Evolutionary conservation across 2,888 invertebrate genomes (phyloP).

Genomic region (Thecophora atra): DNA sequence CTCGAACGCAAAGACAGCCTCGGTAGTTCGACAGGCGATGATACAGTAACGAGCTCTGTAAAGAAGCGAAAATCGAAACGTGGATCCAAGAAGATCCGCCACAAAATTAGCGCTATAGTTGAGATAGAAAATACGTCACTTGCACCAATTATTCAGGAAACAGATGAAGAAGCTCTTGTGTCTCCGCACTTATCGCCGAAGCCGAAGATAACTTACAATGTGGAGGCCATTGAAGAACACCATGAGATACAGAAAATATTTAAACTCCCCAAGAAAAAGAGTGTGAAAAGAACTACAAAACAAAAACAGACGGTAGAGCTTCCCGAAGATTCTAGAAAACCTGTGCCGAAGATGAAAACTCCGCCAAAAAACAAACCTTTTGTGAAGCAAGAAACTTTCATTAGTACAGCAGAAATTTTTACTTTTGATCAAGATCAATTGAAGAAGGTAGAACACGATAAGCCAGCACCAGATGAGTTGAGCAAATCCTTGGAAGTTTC

Average conservation of each 20-base stretch:
- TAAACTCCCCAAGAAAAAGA: slow-evolving; percentile 63
- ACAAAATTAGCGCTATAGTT: slow-evolving; percentile 63
- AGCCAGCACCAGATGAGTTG: background rate
- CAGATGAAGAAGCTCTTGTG: slow-evolving; percentile 41
- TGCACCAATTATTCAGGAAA: slow-evolving; percentile 43
- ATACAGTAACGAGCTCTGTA: slow-evolving; percentile 42
- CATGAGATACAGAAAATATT: slow-evolving; percentile 60
- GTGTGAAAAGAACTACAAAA: slow-evolving; percentile 43
- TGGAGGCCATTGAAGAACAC: slow-evolving; percentile 64
- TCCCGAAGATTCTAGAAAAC: slow-evolving; percentile 55
- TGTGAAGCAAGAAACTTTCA: slow-evolving; percentile 38
- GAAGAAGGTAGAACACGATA: slow-evolving; percentile 32
- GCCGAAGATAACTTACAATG: slow-evolving; percentile 63
- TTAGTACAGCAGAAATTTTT: slow-evolving; percentile 51
- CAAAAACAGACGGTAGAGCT: no score
- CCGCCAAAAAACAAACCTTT: slow-evolving; percentile 45
- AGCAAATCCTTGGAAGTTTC: background rate
- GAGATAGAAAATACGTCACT: slow-evolving; percentile 56
- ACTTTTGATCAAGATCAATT: slow-evolving; percentile 50
- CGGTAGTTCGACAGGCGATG: slow-evolving; percentile 50
- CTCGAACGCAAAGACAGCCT: slow-evolving; percentile 60
- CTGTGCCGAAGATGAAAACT: slow-evolving; percentile 53
- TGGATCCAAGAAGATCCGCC: slow-evolving; percentile 56
- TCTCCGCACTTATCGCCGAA: slow-evolving; percentile 42
- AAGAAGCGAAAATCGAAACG: slow-evolving; percentile 56